A percentile compares a stretch with the other conserved stretches of the same genome.
phyloP scores from a whole-genome alignment of 2,888 invertebrate genomes.

The Scaptomyza tumidula region DNA sequence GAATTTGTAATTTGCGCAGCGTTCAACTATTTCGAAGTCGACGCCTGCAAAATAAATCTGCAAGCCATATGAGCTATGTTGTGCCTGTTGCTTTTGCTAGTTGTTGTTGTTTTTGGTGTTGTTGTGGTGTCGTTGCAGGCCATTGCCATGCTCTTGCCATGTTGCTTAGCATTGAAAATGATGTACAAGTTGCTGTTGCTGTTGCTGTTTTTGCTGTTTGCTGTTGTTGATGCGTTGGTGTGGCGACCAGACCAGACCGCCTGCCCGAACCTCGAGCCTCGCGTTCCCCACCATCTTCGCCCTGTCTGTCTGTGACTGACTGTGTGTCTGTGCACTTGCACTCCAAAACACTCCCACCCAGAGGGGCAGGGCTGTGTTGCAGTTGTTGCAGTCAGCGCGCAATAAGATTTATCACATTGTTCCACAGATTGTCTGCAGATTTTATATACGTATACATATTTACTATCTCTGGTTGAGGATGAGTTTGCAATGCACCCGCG shows the following conservation, averaged over 20 bases:
- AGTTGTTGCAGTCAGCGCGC: conserved; percentile 66
- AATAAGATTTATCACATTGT: conserved; percentile 82
- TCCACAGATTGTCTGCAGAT: conserved; percentile 81
- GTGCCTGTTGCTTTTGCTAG: conserved; percentile 25
- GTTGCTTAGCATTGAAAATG: conserved; percentile 80
- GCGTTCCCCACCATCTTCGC: conserved; percentile 1
- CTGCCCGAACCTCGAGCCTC: conserved; percentile 45
- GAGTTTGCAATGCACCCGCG: conserved; percentile 67
- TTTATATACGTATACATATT: conserved; percentile 47
- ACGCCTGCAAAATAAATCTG: conserved; percentile 69
- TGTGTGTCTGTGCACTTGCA: conserved; percentile 66
- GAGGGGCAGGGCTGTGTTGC: conserved; percentile 63
- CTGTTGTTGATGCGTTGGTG: conserved; percentile 72
- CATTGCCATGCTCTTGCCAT: conserved; percentile 69
- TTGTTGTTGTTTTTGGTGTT: conserved; percentile 29
- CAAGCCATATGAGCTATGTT: conserved; percentile 73
- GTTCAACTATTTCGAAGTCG: conserved; percentile 67
- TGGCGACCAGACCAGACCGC: conserved; percentile 64
- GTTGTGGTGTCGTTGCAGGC: conserved; percentile 56
- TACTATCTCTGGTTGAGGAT: conserved; percentile 26
- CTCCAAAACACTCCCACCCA: conserved; percentile 72
- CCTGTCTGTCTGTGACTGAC: conserved; percentile 15
- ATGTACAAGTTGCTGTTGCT: conserved; percentile 79
- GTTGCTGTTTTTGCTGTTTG: conserved; percentile 40
- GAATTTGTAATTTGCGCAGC: conserved; percentile 76